Evolutionary conservation across 2,113 vertebrate genomes (phyloP), one percentile per base, ranked within the genome.

Genomic region (Odontesthes bonariensis): DNA sequence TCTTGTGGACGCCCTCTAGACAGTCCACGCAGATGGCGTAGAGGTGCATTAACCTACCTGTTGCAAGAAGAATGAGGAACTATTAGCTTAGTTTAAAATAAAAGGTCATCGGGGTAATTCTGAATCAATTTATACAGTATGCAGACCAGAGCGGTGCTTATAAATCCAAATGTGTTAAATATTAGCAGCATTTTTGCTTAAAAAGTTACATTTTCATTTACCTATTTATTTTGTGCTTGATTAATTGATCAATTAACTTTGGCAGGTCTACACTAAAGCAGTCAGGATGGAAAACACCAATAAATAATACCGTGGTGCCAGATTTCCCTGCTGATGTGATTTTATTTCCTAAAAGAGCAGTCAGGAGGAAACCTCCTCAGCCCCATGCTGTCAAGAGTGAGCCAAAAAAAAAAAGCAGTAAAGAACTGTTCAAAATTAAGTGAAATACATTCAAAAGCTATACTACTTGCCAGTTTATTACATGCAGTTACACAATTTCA

Each of bases 1-100:
- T 98, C 96, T 99, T 99, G 93, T 99, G 98, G 90, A 99, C 98
- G 9, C 98, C 98, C 88, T 99, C 98, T 92, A 99, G 92, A 93
- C 98, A 99, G 94, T 99, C 97, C 92, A 99, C 98, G 9, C 98
- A 99, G 83, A 99, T 94, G 81, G 97, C 97, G 33, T 99, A 99
- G 81, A 99, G 96, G 89, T 99, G 98, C 98, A 99, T 99, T 85
- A 99, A 95, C 90, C 97, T 95, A 92, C 98, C 98, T 99, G 93
- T 69, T 23, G n/a, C 32, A n/a, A 58, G 64, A 2, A 16, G 20
- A 75, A 5, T 58, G 32, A 70, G n/a, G n/a, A 14, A 54, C 1
- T 20, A 23, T 67, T 35, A 64, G 58, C 22, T 22, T 3, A 16
- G 27, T 22, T 33, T 16, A 23, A 49, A 62, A 33, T 27, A 7